Evolutionary conservation across 2,888 invertebrate species (phyloP).

Genomic region (Nemoura dubitans): DNA sequence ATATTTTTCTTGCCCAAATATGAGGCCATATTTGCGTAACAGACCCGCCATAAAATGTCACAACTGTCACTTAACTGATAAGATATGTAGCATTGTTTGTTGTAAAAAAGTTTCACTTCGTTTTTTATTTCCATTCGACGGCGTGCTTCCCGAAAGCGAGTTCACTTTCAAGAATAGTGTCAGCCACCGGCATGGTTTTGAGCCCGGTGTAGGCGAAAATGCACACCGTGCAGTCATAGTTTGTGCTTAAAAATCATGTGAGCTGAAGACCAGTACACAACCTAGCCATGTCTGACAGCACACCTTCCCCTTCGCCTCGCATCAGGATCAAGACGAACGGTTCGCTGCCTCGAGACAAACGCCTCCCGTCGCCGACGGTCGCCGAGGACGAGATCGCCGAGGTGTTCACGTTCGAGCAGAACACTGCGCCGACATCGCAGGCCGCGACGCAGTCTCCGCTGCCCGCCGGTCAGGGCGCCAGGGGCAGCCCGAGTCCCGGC

Average conservation of each 20-base stretch:
- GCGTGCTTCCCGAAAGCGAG: background rate
- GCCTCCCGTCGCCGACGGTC: constrained; percentile 53
- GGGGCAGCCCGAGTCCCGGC: background rate
- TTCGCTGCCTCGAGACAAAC: constrained; percentile 77
- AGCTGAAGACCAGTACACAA: too few relatives aligned
- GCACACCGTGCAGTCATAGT: too few relatives aligned
- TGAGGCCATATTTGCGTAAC: background rate
- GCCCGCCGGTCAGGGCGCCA: constrained; percentile 42
- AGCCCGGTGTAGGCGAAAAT: too few relatives aligned
- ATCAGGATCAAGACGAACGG: constrained; percentile 89
- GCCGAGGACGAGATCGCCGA: constrained; percentile 55
- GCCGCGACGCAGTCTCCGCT: constrained; percentile 59
- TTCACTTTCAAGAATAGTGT: background rate
- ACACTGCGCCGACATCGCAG: background rate
- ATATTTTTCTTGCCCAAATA: background rate
- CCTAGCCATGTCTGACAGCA: background rate
- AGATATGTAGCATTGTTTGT: background rate
- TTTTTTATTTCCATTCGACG: background rate
- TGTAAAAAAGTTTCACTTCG: background rate
- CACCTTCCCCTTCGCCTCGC: constrained; percentile 50
- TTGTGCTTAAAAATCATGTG: too few relatives aligned
- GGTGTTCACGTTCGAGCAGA: constrained; percentile 55
- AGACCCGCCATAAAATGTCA: background rate
- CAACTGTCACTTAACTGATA: constrained; percentile 12
- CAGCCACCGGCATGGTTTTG: too few relatives aligned